A percentile compares a stretch with the other conserved stretches of the same genome.
phyloP scores from a whole-genome alignment of 2,113 vertebrate genomes.

The Dascyllus trimaculatus region DNA sequence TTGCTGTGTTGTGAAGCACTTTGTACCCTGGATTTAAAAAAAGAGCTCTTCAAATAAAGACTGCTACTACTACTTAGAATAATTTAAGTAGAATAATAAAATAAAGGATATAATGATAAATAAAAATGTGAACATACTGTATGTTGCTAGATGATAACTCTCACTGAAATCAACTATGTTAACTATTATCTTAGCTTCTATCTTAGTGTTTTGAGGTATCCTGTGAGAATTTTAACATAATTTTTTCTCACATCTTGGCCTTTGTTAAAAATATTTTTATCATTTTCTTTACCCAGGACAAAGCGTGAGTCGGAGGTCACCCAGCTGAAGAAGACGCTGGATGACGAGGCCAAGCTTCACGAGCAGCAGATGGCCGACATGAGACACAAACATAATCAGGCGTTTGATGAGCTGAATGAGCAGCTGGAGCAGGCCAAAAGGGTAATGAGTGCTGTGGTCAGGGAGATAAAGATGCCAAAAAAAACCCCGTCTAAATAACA shows the following conservation, averaged over 20 bases:
- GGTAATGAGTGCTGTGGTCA: conserved; percentile 76
- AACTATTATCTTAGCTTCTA: no score
- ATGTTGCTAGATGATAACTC: background rate
- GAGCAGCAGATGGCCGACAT: conserved; percentile 94
- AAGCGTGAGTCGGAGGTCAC: conserved; percentile 96
- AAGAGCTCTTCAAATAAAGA: no score
- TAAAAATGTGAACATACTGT: no score
- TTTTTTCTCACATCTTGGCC: no score
- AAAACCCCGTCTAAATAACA: background rate
- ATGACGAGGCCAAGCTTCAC: conserved; percentile 91
- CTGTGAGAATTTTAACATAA: no score
- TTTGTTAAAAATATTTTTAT: background rate
- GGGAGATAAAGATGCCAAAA: background rate
- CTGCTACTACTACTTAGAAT: no score
- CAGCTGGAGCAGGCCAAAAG: conserved; percentile 95
- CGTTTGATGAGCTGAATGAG: conserved; percentile 94
- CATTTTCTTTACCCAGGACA: conserved; percentile 77
- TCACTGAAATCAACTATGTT: no score
- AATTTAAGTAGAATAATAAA: no score
- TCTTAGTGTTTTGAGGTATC: no score
- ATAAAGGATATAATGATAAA: no score
- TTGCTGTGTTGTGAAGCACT: no score
- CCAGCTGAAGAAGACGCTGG: conserved; percentile 92
- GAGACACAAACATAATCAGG: conserved; percentile 95
- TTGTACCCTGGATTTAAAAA: no score